phyloP scores from a whole-genome alignment of 2,113 vertebrate species.

The Eptesicus fuscus region DNA sequence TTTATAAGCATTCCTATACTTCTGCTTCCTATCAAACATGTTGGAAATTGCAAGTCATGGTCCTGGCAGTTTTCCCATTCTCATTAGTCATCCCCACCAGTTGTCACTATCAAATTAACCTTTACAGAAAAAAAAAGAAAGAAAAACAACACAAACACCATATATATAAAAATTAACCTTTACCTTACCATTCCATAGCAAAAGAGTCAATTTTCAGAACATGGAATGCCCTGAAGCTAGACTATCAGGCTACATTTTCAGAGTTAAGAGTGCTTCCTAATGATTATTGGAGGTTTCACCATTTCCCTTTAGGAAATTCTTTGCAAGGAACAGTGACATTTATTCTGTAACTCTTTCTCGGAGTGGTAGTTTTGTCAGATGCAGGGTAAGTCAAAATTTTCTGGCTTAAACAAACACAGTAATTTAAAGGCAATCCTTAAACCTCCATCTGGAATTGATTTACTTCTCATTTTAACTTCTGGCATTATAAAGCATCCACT shows the following conservation, averaged over 20 bases:
- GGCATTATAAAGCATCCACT: constrained; percentile 12
- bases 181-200: neutral
- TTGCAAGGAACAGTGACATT: neutral
- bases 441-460: constrained; percentile 57
- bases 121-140: neutral
- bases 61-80: neutral
- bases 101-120: neutral
- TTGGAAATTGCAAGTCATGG: neutral
- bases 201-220: neutral
- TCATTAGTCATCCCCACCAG: neutral
- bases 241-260: neutral
- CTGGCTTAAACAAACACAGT: constrained; percentile 38
- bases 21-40: neutral
- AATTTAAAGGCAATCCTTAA: constrained; percentile 44
- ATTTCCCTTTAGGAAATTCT: constrained; percentile 22
- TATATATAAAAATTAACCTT: neutral
- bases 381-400: constrained; percentile 15
- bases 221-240: neutral
- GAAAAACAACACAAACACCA: neutral
- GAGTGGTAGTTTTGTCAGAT: constrained; percentile 38
- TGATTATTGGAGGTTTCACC: neutral
- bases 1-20: neutral
- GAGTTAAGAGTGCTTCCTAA: neutral
- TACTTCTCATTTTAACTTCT: constrained; percentile 56
- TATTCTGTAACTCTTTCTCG: neutral